Evolutionary conservation across 2,888 invertebrate species (phyloP), one percentile per base, ranked within the genome.

Genomic region (Stenichneumon culpator): DNA sequence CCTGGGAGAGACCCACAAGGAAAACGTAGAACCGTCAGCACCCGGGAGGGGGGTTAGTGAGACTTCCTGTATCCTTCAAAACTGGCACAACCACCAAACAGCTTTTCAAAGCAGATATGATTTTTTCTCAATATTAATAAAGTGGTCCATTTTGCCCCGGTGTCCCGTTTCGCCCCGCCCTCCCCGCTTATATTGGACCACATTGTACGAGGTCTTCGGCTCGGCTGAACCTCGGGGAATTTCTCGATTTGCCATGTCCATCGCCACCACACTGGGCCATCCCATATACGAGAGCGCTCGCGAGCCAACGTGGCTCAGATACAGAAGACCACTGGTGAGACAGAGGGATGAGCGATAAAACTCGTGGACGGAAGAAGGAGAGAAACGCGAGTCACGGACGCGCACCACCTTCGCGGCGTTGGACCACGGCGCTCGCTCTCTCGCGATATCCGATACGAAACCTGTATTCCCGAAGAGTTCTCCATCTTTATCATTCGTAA

Each of bases 371-470:
- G 68, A 78, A 81, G 47, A 69, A 39, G 54, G 73, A 69, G 72
- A 82, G 80, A 83, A 80, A 81, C 87, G 86, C 88, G 88, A 90
- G 87, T 89, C 89, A 89, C 86, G 89, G 83, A 77, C 50, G 16
- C 4, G 44, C 44, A 74, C 73, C 70, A 65, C 79, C 80, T 82
- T 85, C 83, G 82, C 79, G n/a, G 70, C 69, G 81, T 85, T 77
- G 50, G 75, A 78, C 85, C 68, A 86, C 83, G 75, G 81, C 67
- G 65, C 44, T 67, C 73, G 36, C 72, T 52, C 65, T 82, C 65
- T 84, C 79, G 86, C 87, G 88, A 90, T 89, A 90, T 87, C 87
- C 88, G 89, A 89, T 90, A 88, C 88, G 83, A 88, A 89, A 88
- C 86, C 87, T 84, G 87, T 88, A 88, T 89, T 87, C 82, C 70